phyloP scores from a whole-genome alignment of 2,797 vertebrate species.

The Dendrocincla fuliginosa region DNA sequence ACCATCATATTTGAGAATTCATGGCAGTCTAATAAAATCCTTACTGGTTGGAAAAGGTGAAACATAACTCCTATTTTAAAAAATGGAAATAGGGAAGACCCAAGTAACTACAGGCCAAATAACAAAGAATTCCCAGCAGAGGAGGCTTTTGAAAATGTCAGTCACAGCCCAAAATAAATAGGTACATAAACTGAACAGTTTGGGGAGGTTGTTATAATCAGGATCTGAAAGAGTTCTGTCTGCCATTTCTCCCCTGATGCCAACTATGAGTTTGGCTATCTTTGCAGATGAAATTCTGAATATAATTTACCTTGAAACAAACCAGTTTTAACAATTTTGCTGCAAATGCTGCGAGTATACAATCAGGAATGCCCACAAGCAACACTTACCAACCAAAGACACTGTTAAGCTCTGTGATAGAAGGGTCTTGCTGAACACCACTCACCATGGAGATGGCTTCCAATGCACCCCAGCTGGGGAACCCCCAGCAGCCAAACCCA shows the following conservation, averaged over 20 bases:
- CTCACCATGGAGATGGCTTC: not conserved
- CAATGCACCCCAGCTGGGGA: accelerated
- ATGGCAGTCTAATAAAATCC: not conserved
- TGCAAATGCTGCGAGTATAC: not conserved
- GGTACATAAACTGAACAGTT: not conserved
- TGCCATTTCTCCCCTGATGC: not conserved
- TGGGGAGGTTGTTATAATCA: not conserved
- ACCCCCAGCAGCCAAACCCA: no score
- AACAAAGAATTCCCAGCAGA: not conserved
- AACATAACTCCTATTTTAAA: not conserved
- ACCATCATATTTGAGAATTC: not conserved
- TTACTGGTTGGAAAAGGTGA: not conserved
- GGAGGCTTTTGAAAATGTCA: not conserved
- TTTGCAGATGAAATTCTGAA: not conserved
- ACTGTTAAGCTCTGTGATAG: not conserved
- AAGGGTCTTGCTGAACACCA: not conserved
- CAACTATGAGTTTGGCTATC: not conserved
- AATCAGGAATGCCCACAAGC: not conserved
- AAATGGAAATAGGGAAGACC: not conserved
- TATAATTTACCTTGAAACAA: not conserved
- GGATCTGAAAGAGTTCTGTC: not conserved
- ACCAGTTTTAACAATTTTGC: not conserved
- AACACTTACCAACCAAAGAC: not conserved
- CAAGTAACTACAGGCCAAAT: not conserved
- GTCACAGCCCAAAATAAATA: not conserved